Evolutionary conservation across 2,888 invertebrate species (phyloP).

Genomic region (Achlya flavicornis): DNA sequence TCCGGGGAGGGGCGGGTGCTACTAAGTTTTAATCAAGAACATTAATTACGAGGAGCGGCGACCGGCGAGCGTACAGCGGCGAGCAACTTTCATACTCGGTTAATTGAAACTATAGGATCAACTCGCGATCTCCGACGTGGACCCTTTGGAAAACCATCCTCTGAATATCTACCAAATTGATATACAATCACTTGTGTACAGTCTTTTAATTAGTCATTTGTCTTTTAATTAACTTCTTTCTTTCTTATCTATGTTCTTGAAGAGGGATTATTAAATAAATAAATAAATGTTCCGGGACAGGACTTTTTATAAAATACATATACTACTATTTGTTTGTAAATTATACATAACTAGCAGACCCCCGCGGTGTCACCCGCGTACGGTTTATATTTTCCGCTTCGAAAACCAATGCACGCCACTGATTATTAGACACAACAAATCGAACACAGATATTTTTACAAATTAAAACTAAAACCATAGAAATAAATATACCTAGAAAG

Average conservation of each 20-base stretch:
- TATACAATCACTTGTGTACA: slow-evolving; percentile 3
- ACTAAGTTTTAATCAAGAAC: slow-evolving; percentile 48
- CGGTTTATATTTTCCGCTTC: too few species aligned
- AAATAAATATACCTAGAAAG: too few species aligned
- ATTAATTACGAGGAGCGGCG: slow-evolving; percentile 37
- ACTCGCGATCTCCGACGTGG: slow-evolving; percentile 14
- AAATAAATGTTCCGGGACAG: too few species aligned
- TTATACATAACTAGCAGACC: too few species aligned
- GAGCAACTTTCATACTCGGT: slow-evolving; percentile 32
- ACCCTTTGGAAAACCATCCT: neutral
- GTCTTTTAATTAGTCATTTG: slow-evolving; percentile 11
- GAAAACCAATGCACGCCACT: too few species aligned
- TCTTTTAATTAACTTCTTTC: neutral
- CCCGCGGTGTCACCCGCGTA: too few species aligned
- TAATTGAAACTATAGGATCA: slow-evolving; percentile 44
- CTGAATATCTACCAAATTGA: neutral
- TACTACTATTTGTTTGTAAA: too few species aligned
- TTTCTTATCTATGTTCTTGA: neutral
- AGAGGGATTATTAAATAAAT: too few species aligned
- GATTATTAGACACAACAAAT: too few species aligned
- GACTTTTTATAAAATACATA: too few species aligned
- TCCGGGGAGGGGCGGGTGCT: slow-evolving; percentile 13
- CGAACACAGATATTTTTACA: too few species aligned
- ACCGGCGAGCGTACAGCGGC: slow-evolving; percentile 21
- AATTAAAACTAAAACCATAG: too few species aligned